Conservation (phyloP, 2,888 invertebrate genomes). For the Drosophila engyochracea region DNA sequence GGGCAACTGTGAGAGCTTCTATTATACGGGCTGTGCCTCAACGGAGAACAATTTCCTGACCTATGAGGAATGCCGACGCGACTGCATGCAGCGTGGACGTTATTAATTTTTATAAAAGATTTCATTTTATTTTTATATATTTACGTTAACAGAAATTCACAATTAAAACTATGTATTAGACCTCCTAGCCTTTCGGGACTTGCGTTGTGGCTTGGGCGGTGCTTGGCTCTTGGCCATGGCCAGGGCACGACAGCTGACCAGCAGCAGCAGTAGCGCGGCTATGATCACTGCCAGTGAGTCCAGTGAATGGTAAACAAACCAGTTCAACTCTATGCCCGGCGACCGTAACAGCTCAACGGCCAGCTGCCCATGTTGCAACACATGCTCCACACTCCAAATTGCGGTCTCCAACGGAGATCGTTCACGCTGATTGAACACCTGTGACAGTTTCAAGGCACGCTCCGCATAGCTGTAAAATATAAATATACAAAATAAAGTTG, state of each 20-base stretch:
- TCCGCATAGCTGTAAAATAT: slow-evolving; percentile 63
- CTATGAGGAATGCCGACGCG: slow-evolving; percentile 81
- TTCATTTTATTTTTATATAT: slow-evolving; percentile 3
- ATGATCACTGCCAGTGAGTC: slow-evolving; percentile 74
- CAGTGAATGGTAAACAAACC: slow-evolving; percentile 83
- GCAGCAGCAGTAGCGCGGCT: neutral
- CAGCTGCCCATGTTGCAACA: slow-evolving; percentile 81
- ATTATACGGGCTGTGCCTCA: slow-evolving; percentile 80
- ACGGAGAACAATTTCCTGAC: slow-evolving; percentile 80
- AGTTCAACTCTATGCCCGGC: slow-evolving; percentile 80
- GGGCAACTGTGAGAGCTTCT: slow-evolving; percentile 79
- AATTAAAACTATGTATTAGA: slow-evolving; percentile 17
- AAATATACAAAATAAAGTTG: neutral
- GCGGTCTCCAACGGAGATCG: slow-evolving; percentile 87
- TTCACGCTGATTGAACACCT: slow-evolving; percentile 87
- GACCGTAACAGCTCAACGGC: slow-evolving; percentile 73
- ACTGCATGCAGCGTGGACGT: slow-evolving; percentile 77
- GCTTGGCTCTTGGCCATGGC: neutral
- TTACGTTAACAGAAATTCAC: slow-evolving; percentile 1
- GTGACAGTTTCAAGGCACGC: slow-evolving; percentile 85
- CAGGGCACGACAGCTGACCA: neutral
- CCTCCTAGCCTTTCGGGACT: slow-evolving; percentile 4
- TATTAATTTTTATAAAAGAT: slow-evolving; percentile 51
- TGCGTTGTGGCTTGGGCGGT: neutral
- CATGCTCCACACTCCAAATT: slow-evolving; percentile 88